A percentile compares a stretch with the other conserved stretches of the same genome.
Evolutionary conservation across 2,888 invertebrate genomes (phyloP).

Genomic region (Lumbricus terrestris): DNA sequence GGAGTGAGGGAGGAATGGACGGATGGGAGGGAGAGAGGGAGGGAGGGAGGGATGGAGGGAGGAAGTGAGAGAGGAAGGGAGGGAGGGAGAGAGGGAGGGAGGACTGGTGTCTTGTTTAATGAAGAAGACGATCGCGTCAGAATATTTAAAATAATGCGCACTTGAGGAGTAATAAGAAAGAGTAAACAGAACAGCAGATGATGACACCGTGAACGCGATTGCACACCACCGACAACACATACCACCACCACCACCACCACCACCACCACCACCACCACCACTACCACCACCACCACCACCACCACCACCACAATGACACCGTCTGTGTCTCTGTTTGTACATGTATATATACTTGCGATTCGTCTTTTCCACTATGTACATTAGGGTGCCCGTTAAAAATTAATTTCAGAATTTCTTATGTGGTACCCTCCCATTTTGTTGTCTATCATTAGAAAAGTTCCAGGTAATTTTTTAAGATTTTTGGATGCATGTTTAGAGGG

Average conservation of each 20-base stretch:
- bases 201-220: background rate
- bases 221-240: background rate
- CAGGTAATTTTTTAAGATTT: no score
- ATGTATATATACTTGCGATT: background rate
- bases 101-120: background rate
- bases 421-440: no score
- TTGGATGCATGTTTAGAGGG: no score
- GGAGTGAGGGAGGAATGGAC: background rate
- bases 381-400: no score
- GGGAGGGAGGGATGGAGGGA: background rate
- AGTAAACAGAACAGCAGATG: background rate
- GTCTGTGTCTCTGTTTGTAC: background rate
- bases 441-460: no score
- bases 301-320: background rate
- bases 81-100: no score
- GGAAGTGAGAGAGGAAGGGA: background rate
- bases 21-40: no score
- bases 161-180: background rate
- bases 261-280: background rate
- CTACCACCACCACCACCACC: background rate
- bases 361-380: no score
- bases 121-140: background rate
- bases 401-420: no score
- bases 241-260: background rate
- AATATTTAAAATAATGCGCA: no score